Conservation (phyloP, 2,797 vertebrate genomes). For the Orientallactaga sibirica region DNA sequence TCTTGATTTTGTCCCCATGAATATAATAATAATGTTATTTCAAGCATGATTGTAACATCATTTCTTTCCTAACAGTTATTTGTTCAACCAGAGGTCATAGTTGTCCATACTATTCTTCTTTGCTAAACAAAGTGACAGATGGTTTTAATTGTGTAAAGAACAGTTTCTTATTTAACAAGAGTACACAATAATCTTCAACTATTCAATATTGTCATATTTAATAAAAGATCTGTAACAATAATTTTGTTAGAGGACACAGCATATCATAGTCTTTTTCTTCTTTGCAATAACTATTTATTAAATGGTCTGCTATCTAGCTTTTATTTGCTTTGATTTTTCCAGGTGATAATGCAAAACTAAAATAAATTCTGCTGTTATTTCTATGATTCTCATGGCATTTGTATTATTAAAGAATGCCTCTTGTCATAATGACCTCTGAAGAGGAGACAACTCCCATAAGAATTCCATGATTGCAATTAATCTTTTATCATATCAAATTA, state of each 20-base stretch:
- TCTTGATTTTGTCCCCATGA: neutral
- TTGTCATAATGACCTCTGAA: neutral
- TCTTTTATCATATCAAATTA: slow-evolving; percentile 49
- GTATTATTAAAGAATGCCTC: neutral
- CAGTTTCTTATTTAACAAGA: slow-evolving; percentile 27
- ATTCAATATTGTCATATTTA: slow-evolving; percentile 48
- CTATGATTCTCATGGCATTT: slow-evolving; percentile 33
- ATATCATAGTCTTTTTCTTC: slow-evolving; percentile 16
- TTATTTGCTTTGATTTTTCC: neutral
- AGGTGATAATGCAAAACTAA: slow-evolving; percentile 38
- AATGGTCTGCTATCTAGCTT: slow-evolving; percentile 16
- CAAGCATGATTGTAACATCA: neutral
- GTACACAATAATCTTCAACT: slow-evolving; percentile 36
- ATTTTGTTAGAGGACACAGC: neutral
- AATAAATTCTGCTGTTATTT: neutral
- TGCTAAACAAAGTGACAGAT: slow-evolving; percentile 53
- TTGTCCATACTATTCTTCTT: neutral
- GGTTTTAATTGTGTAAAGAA: slow-evolving; percentile 27
- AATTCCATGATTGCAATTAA: slow-evolving; percentile 23
- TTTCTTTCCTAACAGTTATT: neutral
- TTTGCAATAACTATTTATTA: slow-evolving; percentile 14
- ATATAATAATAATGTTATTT: neutral
- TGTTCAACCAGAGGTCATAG: slow-evolving; percentile 21
- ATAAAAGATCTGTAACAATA: slow-evolving; percentile 20
- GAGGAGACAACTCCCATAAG: slow-evolving; percentile 16